These are phyloP conservation scores for Podargus strigoides DNA, from an alignment of 2,797 vertebrate genomes.

Conservation along the genomic window DNA sequence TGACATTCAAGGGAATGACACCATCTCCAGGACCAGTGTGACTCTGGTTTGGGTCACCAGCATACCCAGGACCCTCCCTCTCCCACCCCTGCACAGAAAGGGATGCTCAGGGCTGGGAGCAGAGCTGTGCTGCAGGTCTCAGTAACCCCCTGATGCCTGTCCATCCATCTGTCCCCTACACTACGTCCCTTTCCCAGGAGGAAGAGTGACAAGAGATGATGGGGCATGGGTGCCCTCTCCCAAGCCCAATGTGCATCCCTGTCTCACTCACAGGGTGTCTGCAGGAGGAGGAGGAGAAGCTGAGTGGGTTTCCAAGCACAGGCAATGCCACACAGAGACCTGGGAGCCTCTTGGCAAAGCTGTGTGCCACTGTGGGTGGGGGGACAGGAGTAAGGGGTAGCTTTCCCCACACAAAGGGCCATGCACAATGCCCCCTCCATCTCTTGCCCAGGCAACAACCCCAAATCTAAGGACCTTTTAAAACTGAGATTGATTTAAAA, in stretches of 20 bases:
- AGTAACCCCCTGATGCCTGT: not conserved
- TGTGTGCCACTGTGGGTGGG: fast-evolving
- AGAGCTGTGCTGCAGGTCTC: not conserved
- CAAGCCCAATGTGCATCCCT: not conserved
- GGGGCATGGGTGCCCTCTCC: not conserved
- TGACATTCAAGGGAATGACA: not conserved
- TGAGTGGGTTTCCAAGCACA: not conserved
- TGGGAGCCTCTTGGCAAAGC: not conserved
- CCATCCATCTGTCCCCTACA: not conserved
- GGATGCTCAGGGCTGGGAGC: not conserved
- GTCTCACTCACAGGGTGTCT: not conserved
- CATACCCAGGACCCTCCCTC: not conserved
- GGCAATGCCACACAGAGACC: fast-evolving
- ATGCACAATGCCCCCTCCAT: not conserved
- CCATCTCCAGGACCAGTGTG: not conserved
- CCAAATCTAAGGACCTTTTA: not conserved
- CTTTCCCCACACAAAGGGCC: not conserved
- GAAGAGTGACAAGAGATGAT: not conserved
- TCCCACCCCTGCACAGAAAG: not conserved
- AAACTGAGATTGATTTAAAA: not conserved
- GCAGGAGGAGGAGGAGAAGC: not conserved
- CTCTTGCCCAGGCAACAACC: not conserved
- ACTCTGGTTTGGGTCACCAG: fast-evolving
- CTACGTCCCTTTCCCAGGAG: not conserved
- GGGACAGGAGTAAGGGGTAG: not conserved